These are phyloP conservation scores for Silurus meridionalis DNA, from an alignment of 2,113 vertebrate genomes.

Conservation along the genomic window DNA sequence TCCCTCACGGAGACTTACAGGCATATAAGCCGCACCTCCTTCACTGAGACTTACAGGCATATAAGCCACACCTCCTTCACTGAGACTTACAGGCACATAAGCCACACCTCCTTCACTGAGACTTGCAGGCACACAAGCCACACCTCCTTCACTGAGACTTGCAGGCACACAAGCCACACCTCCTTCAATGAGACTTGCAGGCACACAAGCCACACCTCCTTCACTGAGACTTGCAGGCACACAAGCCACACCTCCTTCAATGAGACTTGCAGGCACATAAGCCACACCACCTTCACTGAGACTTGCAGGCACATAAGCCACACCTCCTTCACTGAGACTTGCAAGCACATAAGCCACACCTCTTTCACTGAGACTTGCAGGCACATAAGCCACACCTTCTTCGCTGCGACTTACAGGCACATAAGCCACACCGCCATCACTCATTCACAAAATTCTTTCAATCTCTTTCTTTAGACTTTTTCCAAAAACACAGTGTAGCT, in stretches of 20 bases:
- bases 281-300: not conserved
- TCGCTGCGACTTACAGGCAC: not conserved
- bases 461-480: slow-evolving; percentile 79
- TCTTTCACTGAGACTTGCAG: not conserved
- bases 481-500: slow-evolving; percentile 80
- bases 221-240: not conserved
- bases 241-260: not conserved
- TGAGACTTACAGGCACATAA: not conserved
- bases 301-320: not conserved
- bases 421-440: no score
- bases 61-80: not conserved
- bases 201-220: not conserved
- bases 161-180: not conserved
- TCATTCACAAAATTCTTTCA: not conserved
- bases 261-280: not conserved
- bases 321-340: not conserved
- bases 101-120: no score
- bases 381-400: not conserved
- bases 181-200: not conserved
- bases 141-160: not conserved
- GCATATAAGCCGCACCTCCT: not conserved
- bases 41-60: not conserved
- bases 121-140: not conserved
- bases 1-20: not conserved
- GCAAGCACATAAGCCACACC: not conserved